Evolutionary conservation across 2,797 vertebrate species (phyloP), one percentile per base, ranked within the genome.

Genomic region (Artibeus jamaicensis): DNA sequence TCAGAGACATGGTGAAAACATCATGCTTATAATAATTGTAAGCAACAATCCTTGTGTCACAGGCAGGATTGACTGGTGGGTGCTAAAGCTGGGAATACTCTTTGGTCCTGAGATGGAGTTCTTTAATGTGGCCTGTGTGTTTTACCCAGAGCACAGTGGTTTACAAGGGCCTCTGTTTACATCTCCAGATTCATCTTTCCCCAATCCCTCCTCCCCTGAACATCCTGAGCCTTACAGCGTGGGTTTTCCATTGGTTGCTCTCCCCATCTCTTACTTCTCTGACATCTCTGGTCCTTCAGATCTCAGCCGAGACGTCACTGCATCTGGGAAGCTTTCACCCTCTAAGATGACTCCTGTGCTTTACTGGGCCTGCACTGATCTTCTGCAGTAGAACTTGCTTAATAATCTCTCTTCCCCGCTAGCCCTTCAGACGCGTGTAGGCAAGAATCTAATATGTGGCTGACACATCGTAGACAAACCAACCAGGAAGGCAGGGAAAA

Each of bases 171-270:
- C 15, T 76, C 42, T 67, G 29, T 22, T 4, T 42, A 26, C 1
- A 5, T 53, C 22, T 70, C 48, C 29, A 44, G 19, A 39, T 2
- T 22, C 29, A 14, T 32, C 7, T 19, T 14, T 91, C 9, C 2
- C 1, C 7, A 1, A 32, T 2, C 2, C 1, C 6, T 50, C 37
- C 37, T 46, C 29, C 29, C 9, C 1, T 2, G 6, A 82, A 1
- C 26, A 16, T 18, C 44, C 68, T 32, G 37, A 48, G 65, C 0
- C 50, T 86, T 21, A 46, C 11, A 5, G 15, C 0, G 0, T 2
- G 39, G 15, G 34, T 59, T 50, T 55, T 15, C 2, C 0, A 14
- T 3, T 70, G 79, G 65, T 21, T 48, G 6, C 10, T 53, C 3
- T 48, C 81, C 12, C 3, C 21, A 24, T 71, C 32, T 59, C 48